Evolutionary conservation across 35 echinoderm and acorn worm genomes (phyloP).

Genomic region (Antedon bifida): DNA sequence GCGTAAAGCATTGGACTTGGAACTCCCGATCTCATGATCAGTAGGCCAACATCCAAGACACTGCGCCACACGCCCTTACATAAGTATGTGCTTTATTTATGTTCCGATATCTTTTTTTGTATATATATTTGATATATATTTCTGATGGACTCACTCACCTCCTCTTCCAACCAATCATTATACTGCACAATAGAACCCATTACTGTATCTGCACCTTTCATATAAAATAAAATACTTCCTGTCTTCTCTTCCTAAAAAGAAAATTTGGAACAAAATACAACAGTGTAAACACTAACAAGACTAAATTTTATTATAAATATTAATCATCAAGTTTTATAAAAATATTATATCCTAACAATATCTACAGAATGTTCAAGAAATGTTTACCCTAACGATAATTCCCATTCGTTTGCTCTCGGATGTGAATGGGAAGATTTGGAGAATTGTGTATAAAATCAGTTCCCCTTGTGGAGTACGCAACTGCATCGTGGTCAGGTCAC

Average conservation of each 20-base stretch:
- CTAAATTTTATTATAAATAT: too few relatives aligned
- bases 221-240: conserved; percentile 78
- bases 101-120: too few relatives aligned
- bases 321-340: too few relatives aligned
- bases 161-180: conserved; percentile 97
- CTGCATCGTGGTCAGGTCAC: conserved; percentile 73
- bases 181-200: conserved; percentile 94
- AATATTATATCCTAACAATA: too few relatives aligned
- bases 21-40: too few relatives aligned
- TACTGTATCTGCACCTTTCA: conserved; percentile 93
- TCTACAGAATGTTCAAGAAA: too few relatives aligned
- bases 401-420: conserved; percentile 97
- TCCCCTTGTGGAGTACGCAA: conserved; percentile 58
- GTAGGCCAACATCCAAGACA: too few relatives aligned
- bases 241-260: conserved; percentile 63
- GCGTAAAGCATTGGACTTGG: too few relatives aligned
- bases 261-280: background rate
- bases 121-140: too few relatives aligned
- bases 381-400: conserved; percentile 80
- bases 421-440: conserved; percentile 95
- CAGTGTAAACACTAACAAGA: background rate
- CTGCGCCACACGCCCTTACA: too few relatives aligned
- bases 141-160: conserved; percentile 54
- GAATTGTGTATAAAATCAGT: conserved; percentile 43
- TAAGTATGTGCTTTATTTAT: too few relatives aligned